A percentile compares a stretch with the other conserved stretches of the same genome.
These are phyloP conservation scores for Dasypus novemcinctus DNA, from an alignment of 2,113 vertebrate genomes.

Conservation along the genomic window DNA sequence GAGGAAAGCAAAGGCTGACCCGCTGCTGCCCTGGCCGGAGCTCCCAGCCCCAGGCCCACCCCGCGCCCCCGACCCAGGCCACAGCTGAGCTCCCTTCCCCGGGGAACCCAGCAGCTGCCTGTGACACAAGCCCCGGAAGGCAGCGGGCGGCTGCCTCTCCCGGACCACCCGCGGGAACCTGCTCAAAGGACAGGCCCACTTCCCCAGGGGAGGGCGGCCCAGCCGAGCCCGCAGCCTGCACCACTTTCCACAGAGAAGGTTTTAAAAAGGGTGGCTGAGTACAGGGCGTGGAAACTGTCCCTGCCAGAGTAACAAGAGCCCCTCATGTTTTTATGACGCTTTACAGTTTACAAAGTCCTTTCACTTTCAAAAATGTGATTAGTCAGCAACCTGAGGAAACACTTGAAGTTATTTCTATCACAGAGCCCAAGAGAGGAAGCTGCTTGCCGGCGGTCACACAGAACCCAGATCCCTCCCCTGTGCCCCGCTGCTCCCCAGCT, in stretches of 20 bases:
- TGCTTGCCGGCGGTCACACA: background rate
- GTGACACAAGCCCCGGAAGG: background rate
- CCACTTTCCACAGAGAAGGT: background rate
- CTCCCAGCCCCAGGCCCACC: background rate
- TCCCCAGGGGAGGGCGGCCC: background rate
- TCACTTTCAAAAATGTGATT: background rate
- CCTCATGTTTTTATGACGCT: background rate
- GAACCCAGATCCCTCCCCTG: background rate
- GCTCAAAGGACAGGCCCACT: background rate
- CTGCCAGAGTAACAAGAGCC: background rate
- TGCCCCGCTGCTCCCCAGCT: background rate
- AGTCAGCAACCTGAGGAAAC: background rate
- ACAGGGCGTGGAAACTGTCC: background rate
- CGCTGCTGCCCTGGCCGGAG: too few relatives aligned
- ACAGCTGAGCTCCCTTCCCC: background rate
- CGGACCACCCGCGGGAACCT: background rate
- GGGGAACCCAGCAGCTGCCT: fast-evolving
- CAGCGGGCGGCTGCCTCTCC: background rate
- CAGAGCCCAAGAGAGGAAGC: background rate
- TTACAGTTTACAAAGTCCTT: background rate
- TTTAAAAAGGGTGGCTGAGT: background rate
- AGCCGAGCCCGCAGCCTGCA: background rate
- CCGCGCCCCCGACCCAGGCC: background rate
- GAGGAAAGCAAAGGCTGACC: slow-evolving; percentile 19
- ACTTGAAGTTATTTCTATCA: background rate